Evolutionary conservation across 2,113 vertebrate species (phyloP).

Genomic region (Rousettus leschenaultii): DNA sequence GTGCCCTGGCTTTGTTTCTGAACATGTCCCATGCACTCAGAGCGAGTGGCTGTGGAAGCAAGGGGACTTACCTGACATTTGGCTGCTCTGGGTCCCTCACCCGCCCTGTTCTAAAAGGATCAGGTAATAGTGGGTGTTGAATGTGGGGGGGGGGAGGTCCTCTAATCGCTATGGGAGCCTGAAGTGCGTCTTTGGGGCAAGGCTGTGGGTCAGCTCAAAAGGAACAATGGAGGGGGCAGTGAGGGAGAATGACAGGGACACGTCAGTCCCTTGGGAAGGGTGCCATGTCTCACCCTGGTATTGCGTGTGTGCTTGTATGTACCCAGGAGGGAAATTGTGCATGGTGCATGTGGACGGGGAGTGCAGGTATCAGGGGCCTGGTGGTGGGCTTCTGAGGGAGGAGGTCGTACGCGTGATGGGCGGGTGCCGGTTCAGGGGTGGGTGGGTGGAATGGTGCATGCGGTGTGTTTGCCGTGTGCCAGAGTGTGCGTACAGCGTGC

Average conservation of each 20-base stretch:
- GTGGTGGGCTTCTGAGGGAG: background rate
- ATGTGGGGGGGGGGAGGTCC: background rate
- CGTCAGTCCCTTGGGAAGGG: background rate
- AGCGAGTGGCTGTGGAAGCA: background rate
- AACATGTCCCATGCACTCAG: rapidly evolving
- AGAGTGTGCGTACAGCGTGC: background rate
- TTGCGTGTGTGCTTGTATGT: background rate
- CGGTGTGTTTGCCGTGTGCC: background rate
- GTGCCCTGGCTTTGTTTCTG: background rate
- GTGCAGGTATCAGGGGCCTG: background rate
- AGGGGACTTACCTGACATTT: background rate
- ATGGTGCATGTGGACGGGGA: rapidly evolving
- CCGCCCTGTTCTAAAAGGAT: background rate
- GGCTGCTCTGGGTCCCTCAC: background rate
- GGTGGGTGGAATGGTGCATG: too few species aligned
- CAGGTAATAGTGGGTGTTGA: background rate
- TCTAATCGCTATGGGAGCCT: background rate
- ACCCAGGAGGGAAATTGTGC: background rate
- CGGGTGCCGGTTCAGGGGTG: background rate
- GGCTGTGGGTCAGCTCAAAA: background rate
- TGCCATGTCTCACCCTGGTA: rapidly evolving
- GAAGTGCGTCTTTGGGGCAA: background rate
- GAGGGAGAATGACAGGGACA: background rate
- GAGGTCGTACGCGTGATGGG: rapidly evolving
- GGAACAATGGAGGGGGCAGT: background rate